Conservation (phyloP, 1,140 invertebrate species). For the Dolichoris vasculosae region DNA sequence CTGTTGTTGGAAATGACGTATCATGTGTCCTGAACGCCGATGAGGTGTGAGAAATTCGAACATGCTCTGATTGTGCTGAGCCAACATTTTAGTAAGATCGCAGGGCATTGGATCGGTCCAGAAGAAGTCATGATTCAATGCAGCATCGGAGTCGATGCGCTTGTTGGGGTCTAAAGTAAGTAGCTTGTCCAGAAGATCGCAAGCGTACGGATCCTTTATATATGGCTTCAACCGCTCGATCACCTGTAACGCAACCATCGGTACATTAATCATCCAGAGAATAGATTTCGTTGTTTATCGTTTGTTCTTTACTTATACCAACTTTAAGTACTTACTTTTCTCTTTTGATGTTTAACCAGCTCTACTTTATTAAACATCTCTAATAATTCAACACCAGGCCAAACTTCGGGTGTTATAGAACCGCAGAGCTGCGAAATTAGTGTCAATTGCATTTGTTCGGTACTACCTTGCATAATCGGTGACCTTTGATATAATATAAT, state of each 20-base stretch:
- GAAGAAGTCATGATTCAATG: constrained; percentile 98
- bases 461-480: constrained; percentile 92
- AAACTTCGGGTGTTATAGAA: constrained; percentile 93
- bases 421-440: constrained; percentile 97
- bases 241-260: constrained; percentile 69
- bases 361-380: constrained; percentile 95
- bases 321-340: constrained; percentile 82
- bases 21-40: constrained; percentile 80
- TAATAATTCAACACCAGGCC: constrained; percentile 95
- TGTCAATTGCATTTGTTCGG: constrained; percentile 96
- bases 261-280: not conserved
- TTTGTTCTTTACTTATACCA: too few species aligned
- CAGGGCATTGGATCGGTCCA: constrained; percentile 97
- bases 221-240: constrained; percentile 94
- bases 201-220: constrained; percentile 92
- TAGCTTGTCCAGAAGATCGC: constrained; percentile 95
- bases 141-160: constrained; percentile 92
- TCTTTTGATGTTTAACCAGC: constrained; percentile 91
- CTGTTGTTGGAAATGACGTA: constrained; percentile 80
- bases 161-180: constrained; percentile 94
- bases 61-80: constrained; percentile 95
- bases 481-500: constrained; percentile 67
- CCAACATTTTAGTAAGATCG: constrained; percentile 93
- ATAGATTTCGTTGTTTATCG: not conserved
- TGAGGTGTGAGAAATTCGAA: constrained; percentile 94